phyloP scores from a whole-genome alignment of 2,888 invertebrate genomes.

The Gastrophysa polygoni region DNA sequence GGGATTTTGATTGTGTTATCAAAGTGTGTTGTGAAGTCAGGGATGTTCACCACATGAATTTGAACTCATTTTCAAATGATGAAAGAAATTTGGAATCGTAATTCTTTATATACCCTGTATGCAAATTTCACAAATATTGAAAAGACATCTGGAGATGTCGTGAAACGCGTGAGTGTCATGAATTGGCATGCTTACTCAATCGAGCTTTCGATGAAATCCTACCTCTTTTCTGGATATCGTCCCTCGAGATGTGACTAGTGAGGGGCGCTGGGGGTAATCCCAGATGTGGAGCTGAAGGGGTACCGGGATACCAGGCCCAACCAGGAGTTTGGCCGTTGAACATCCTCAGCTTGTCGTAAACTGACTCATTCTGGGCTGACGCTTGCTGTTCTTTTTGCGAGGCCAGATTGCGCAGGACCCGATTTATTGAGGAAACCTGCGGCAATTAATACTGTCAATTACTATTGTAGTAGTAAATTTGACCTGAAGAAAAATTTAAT shows the following conservation, averaged over 20 bases:
- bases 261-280: slow-evolving; percentile 63
- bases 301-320: slow-evolving; percentile 87
- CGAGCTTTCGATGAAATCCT: slow-evolving; percentile 43
- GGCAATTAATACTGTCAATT: slow-evolving; percentile 43
- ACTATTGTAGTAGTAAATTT: too few species aligned
- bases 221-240: slow-evolving; percentile 82
- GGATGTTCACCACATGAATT: too few species aligned
- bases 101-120: too few species aligned
- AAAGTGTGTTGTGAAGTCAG: too few species aligned
- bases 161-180: too few species aligned
- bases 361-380: slow-evolving; percentile 82
- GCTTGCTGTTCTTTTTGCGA: slow-evolving; percentile 95
- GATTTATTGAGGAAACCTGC: slow-evolving; percentile 97
- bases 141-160: too few species aligned
- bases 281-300: slow-evolving; percentile 73
- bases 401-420: slow-evolving; percentile 93
- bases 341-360: slow-evolving; percentile 94
- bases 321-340: slow-evolving; percentile 90
- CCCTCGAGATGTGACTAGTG: slow-evolving; percentile 64
- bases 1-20: too few species aligned
- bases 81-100: too few species aligned
- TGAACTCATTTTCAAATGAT: too few species aligned
- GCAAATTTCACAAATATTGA: too few species aligned
- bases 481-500: too few species aligned
- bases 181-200: too few species aligned